Evolutionary conservation across 2,113 vertebrate genomes (phyloP).

Genomic region (Oxygymnocypris stewartii): DNA sequence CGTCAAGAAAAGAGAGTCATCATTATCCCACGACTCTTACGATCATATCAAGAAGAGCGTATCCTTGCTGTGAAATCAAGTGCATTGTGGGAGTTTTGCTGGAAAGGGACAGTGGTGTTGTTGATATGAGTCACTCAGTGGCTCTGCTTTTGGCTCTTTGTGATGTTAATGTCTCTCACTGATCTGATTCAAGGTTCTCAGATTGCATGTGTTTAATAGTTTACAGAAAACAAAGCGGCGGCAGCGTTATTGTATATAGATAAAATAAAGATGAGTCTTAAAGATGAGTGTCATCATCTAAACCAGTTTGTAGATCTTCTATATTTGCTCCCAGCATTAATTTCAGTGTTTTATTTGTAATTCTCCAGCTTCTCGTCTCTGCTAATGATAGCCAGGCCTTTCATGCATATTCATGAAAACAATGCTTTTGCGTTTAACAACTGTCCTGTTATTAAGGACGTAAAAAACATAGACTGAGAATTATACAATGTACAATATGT

Average conservation of each 20-base stretch:
- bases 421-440: conserved; percentile 28
- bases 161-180: not conserved
- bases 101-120: conserved; percentile 11
- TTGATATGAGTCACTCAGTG: conserved; percentile 20
- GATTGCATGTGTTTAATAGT: not conserved
- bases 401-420: conserved; percentile 48
- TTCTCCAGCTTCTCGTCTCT: conserved; percentile 51
- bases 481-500: not conserved
- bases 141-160: not conserved
- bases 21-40: not conserved
- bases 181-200: conserved; percentile 26
- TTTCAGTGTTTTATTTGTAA: conserved; percentile 46
- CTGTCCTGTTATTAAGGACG: not conserved
- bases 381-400: conserved; percentile 47
- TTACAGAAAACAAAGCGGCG: conserved; percentile 20
- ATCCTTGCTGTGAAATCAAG: conserved; percentile 14
- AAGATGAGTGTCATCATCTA: not conserved
- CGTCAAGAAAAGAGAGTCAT: not conserved
- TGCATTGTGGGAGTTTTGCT: conserved; percentile 22
- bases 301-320: conserved; percentile 13
- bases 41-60: not conserved
- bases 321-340: conserved; percentile 20
- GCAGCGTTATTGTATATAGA: not conserved
- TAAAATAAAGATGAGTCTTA: not conserved
- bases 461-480: not conserved